Evolutionary conservation across 2,113 vertebrate genomes (phyloP), one percentile per base, ranked within the genome.

Genomic region (Phyllostomus hastatus): DNA sequence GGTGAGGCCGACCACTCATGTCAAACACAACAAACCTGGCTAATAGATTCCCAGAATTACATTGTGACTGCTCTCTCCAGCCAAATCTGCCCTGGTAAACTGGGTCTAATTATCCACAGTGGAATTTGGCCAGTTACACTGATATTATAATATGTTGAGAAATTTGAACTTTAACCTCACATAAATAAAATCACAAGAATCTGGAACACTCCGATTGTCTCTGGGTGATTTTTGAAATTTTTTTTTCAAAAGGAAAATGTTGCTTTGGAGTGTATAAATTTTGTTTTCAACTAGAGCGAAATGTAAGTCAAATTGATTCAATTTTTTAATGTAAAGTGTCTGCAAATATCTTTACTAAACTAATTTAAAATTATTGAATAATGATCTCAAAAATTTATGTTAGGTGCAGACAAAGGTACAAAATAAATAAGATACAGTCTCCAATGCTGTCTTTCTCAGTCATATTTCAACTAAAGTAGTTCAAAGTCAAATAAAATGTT

Each of bases 61-160:
- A 35, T 31, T 79, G 33, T 88, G 69, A 82, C 26, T 76, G 43
- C 78, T 83, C 38, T 31, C 61, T 72, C n/a, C 35, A 20, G 66
- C 80, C 38, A 82, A 35, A 95, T 85, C 72, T 76, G 57, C 70
- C 57, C 73, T 86, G 54, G 72, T 92, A 91, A 90, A 52, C 26
- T 43, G 73, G n/a, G 88, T 92, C 70, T 91, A 91, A 97, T 95
- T 88, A 89, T 94, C 64, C 73, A 73, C 50, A 8, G 0, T 96
- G 94, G 93, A 96, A 88, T 93, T 83, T 87, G 88, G 81, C 94
- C 97, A 97, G 59, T 75, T 90, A 82, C 35, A 80, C 81, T 87
- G 85, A 96, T 88, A 97, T 96, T 88, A 96, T 81, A 26, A 48
- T 64, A 90, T 89, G 66, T 91, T 97, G 88, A 96, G 95, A 93